Conservation (phyloP, 2,888 invertebrate species). For the Sturmia bella region DNA sequence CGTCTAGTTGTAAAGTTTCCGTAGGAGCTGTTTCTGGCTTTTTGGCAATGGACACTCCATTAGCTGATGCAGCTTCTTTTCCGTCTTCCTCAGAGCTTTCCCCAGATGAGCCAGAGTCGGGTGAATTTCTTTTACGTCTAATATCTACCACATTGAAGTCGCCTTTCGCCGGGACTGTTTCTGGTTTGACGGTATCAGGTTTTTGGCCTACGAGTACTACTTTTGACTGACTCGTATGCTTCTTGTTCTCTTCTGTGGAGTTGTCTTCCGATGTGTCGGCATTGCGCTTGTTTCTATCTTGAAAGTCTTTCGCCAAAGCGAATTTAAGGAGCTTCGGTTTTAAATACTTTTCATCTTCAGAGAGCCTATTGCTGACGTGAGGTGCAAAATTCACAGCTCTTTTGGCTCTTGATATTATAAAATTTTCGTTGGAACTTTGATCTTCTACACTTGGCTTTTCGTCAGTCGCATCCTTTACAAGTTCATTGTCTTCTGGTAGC, state of each 20-base stretch:
- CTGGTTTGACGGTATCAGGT: not conserved
- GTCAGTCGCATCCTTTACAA: not conserved
- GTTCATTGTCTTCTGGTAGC: not conserved
- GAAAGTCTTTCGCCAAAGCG: not conserved
- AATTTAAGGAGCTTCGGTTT: slow-evolving; percentile 38
- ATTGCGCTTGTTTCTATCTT: slow-evolving; percentile 4
- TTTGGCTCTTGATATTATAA: not conserved
- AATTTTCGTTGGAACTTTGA: slow-evolving; percentile 9
- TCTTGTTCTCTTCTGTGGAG: slow-evolving; percentile 47
- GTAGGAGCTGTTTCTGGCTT: not conserved
- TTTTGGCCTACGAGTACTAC: not conserved
- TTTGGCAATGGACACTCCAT: not conserved
- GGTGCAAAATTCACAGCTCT: slow-evolving; percentile 5
- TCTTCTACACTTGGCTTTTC: slow-evolving; percentile 15
- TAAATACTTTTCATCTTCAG: slow-evolving; percentile 48
- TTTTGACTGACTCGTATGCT: not conserved
- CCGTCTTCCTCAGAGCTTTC: slow-evolving; percentile 28
- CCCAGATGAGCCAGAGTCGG: not conserved
- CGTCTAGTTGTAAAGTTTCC: not conserved
- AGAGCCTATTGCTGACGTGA: not conserved
- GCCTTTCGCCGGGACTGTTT: not conserved
- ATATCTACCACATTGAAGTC: not conserved
- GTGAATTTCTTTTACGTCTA: slow-evolving; percentile 15
- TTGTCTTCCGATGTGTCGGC: slow-evolving; percentile 39
- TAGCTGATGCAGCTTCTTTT: not conserved